Evolutionary conservation across 2,113 vertebrate genomes (phyloP), one percentile per base, ranked within the genome.

Genomic region (Centropus unirufus): DNA sequence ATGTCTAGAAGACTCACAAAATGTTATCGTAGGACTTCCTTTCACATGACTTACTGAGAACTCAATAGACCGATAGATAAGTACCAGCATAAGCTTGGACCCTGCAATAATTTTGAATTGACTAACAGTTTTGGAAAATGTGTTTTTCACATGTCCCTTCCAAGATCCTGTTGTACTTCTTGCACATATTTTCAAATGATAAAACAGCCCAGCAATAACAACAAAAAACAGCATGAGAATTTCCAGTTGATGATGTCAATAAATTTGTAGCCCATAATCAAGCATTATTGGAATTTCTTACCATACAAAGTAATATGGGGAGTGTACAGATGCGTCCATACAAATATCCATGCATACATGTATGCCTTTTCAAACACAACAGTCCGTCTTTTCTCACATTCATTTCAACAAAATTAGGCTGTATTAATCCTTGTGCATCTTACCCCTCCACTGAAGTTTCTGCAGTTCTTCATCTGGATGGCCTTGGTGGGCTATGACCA

Each of bases 1-100:
- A 98, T 98, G 98, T 98, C 98, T 98, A 96, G 98, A 97, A 98
- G 98, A 98, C 97, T 98, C 98, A 98, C 97, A 98, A 98, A 98
- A 98, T 98, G 98, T 98, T 98, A 98, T 98, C 98, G 19, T 96
- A 96, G 96, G 95, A 98, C 98, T 98, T 98, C 98, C 98, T 98
- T 98, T 98, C 98, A 98, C 98, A 98, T 98, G 98, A 98, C 98
- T 98, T 98, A 95, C 98, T 97, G 97, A 98, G 98, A 97, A 97
- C 98, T 98, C 98, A 98, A 96, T 98, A 98, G 98, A 98, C 98
- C 59, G 91, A 98, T 98, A 98, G 98, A 98, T 98, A 98, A 98
- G 97, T 98, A 47, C 83, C 63, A 96, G 92, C 96, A 95, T 96
- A 97, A 97, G 97, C 97, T 91, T 52, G 95, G 97, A 95, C 97